phyloP scores from a whole-genome alignment of 2,888 invertebrate genomes.

The Phengaris arion region DNA sequence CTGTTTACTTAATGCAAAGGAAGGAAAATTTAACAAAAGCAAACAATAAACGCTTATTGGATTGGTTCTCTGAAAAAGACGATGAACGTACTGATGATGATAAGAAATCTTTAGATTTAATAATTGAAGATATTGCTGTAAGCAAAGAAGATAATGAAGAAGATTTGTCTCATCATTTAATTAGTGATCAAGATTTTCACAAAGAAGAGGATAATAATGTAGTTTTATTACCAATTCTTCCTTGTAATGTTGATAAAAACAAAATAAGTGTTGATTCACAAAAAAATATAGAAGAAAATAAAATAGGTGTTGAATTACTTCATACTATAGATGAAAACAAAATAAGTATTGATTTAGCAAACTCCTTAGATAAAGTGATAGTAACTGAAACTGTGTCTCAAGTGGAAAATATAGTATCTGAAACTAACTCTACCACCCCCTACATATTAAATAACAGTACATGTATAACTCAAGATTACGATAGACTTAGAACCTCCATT shows the following conservation, averaged over 20 bases:
- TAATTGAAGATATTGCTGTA: background rate
- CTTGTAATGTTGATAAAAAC: background rate
- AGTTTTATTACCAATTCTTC: background rate
- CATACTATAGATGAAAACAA: background rate
- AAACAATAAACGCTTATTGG: constrained; percentile 56
- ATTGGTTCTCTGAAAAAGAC: constrained; percentile 65
- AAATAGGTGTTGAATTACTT: background rate
- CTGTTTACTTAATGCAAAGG: constrained; percentile 80
- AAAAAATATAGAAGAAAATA: background rate
- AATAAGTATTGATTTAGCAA: background rate
- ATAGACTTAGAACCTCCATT: background rate
- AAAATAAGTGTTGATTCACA: too few relatives aligned
- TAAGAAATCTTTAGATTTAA: background rate
- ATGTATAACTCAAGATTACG: background rate
- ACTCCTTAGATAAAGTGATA: background rate
- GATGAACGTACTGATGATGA: constrained; percentile 31
- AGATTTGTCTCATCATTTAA: background rate
- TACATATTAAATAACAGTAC: background rate
- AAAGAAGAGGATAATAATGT: background rate
- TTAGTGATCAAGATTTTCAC: background rate
- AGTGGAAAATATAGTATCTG: background rate
- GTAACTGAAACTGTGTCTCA: background rate
- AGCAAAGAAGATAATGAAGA: constrained; percentile 13
- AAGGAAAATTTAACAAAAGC: constrained; percentile 70
- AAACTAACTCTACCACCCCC: background rate